phyloP scores from a whole-genome alignment of 1,140 invertebrate genomes.

The Procambarus virginalis region DNA sequence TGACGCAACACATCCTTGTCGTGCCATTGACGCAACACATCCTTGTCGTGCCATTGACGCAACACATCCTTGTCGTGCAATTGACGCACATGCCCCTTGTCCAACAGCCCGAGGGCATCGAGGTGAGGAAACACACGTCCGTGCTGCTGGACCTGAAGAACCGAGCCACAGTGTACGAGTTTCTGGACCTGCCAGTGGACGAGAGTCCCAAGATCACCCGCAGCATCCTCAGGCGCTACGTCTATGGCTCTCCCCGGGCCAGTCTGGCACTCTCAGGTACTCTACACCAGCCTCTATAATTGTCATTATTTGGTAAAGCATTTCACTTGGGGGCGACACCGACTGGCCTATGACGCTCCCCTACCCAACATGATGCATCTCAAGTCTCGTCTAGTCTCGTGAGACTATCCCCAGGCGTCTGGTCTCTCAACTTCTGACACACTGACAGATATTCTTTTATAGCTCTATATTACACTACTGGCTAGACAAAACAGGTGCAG shows the following conservation, averaged over 20 bases:
- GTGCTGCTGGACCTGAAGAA: constrained; percentile 79
- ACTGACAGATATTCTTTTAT: too few relatives aligned
- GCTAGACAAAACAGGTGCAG: too few relatives aligned
- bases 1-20: too few relatives aligned
- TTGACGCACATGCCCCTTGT: background rate
- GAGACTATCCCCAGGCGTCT: constrained; percentile 76
- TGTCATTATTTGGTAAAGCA: background rate
- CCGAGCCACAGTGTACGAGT: constrained; percentile 76
- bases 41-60: too few relatives aligned
- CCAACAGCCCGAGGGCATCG: constrained; percentile 77
- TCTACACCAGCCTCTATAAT: background rate
- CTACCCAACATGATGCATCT: constrained; percentile 77
- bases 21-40: too few relatives aligned
- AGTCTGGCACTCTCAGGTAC: constrained; percentile 73
- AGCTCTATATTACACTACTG: too few relatives aligned
- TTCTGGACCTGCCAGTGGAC: constrained; percentile 78
- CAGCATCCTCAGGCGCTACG: constrained; percentile 77
- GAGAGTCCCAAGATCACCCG: constrained; percentile 79
- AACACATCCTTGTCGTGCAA: background rate
- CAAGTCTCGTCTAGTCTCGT: constrained; percentile 73
- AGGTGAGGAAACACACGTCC: constrained; percentile 78
- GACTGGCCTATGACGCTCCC: background rate
- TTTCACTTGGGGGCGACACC: too few relatives aligned
- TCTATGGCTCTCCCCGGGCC: constrained; percentile 77
- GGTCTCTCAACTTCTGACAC: background rate